These are phyloP conservation scores for Hylaeus volcanicus DNA, from an alignment of 1,140 invertebrate species.

Conservation along the genomic window DNA sequence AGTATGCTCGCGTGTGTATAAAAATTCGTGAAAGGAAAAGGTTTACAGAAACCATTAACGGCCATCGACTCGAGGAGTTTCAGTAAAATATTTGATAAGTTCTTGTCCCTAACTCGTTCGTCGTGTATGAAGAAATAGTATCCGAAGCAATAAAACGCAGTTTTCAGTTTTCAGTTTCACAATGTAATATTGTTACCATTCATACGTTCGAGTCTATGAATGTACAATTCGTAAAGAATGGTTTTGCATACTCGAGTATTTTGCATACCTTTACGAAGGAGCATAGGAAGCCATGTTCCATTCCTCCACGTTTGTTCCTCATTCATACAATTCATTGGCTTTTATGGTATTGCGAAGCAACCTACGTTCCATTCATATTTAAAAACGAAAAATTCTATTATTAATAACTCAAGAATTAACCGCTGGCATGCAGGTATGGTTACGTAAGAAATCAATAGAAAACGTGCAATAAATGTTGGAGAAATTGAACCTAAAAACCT, in stretches of 20 bases:
- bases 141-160: background rate
- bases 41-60: background rate
- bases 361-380: too few relatives aligned
- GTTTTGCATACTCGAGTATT: background rate
- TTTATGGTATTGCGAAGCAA: background rate
- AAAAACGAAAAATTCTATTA: too few relatives aligned
- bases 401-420: too few relatives aligned
- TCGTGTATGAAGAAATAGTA: background rate
- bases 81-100: background rate
- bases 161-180: background rate
- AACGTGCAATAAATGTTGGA: too few relatives aligned
- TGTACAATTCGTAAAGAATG: background rate
- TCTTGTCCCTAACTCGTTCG: background rate
- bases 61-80: too few relatives aligned
- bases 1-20: conserved; percentile 34
- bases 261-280: background rate
- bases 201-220: background rate
- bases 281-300: background rate
- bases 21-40: conserved; percentile 26
- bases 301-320: background rate
- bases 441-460: too few relatives aligned
- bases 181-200: background rate
- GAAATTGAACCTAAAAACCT: too few relatives aligned
- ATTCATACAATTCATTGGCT: background rate
- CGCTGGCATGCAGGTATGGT: too few relatives aligned